Conservation (phyloP, 2,113 vertebrate genomes). For the Sinocyclocheilus rhinocerous region DNA sequence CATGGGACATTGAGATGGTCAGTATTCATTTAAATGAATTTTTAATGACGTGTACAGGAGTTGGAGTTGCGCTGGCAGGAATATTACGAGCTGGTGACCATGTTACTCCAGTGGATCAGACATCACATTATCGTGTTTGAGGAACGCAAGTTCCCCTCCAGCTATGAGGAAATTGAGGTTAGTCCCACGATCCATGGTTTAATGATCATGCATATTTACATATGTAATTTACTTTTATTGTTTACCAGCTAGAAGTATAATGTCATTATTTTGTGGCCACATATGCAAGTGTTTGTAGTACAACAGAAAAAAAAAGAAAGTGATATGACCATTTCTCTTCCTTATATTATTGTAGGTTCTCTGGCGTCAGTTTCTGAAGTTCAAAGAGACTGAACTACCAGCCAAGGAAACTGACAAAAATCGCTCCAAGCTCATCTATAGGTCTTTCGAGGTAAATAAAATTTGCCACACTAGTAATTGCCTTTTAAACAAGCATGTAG, state of each 20-base stretch:
- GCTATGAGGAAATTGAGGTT: constrained; percentile 94
- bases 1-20: neutral
- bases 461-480: neutral
- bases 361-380: constrained; percentile 95
- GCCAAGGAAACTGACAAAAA: constrained; percentile 94
- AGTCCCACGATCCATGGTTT: constrained; percentile 35
- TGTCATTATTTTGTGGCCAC: neutral
- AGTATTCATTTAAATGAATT: neutral
- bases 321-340: neutral
- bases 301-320: neutral
- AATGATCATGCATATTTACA: neutral
- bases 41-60: constrained; percentile 74
- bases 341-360: constrained; percentile 75
- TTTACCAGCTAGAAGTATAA: neutral
- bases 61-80: constrained; percentile 95
- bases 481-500: neutral
- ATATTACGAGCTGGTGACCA: constrained; percentile 88
- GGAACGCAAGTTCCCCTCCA: constrained; percentile 86
- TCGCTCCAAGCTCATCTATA: constrained; percentile 88
- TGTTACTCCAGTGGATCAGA: constrained; percentile 90
- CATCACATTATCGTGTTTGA: constrained; percentile 87
- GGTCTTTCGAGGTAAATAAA: constrained; percentile 82
- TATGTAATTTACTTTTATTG: neutral
- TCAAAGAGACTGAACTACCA: constrained; percentile 91
- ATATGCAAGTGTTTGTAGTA: neutral